Evolutionary conservation across 1,140 invertebrate species (phyloP).

Genomic region (Pseudomyrmex cubaensis): DNA sequence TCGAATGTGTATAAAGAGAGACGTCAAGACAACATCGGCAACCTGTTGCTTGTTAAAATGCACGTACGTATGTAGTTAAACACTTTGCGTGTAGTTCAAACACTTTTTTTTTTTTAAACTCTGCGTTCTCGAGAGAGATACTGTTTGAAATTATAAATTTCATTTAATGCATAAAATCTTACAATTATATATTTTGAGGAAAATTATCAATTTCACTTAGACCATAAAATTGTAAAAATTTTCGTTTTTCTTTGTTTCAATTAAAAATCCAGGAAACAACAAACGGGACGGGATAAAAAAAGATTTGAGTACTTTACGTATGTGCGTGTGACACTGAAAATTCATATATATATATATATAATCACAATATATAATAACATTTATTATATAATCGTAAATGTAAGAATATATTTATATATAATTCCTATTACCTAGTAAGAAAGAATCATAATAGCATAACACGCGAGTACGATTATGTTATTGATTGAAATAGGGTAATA

Average conservation of each 20-base stretch:
- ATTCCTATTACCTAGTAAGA: conserved; percentile 63
- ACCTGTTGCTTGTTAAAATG: conserved; percentile 32
- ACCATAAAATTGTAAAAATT: too few relatives aligned
- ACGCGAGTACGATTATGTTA: conserved; percentile 48
- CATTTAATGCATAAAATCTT: too few relatives aligned
- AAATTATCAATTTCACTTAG: too few relatives aligned
- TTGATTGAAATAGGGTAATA: conserved; percentile 49
- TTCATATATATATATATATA: not conserved
- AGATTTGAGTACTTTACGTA: too few relatives aligned
- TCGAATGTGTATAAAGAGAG: not conserved
- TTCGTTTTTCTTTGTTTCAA: too few relatives aligned
- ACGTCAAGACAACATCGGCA: not conserved
- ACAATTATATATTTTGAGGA: too few relatives aligned
- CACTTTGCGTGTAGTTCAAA: not conserved
- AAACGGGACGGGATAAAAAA: too few relatives aligned
- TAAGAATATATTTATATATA: conserved; percentile 80
- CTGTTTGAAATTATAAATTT: too few relatives aligned
- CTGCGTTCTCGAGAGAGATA: too few relatives aligned
- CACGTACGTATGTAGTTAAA: not conserved
- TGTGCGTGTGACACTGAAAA: conserved; percentile 37
- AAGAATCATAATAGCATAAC: conserved; percentile 63
- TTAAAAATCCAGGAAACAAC: too few relatives aligned
- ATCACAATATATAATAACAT: conserved; percentile 74
- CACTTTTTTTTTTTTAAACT: too few relatives aligned
- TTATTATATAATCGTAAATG: conserved; percentile 77